Evolutionary conservation across 2,113 vertebrate genomes (phyloP).

Genomic region (Etheostoma spectabile): DNA sequence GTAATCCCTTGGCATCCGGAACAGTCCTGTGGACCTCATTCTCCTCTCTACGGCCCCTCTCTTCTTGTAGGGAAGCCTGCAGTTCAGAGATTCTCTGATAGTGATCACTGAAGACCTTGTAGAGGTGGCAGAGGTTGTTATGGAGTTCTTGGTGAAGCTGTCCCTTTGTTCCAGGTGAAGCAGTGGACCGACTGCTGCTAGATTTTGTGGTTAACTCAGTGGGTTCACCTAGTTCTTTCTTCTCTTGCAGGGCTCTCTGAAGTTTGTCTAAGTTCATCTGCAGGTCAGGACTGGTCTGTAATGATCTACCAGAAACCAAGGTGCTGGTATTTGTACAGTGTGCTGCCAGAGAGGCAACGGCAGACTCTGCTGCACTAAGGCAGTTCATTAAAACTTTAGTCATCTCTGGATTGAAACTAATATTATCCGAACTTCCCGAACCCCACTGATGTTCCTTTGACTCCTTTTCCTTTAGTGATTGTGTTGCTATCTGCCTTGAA

Average conservation of each 20-base stretch:
- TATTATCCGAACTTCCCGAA: not conserved
- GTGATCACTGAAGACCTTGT: slow-evolving; percentile 60
- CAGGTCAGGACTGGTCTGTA: slow-evolving; percentile 54
- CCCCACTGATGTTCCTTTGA: not conserved
- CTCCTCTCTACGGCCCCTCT: slow-evolving; percentile 43
- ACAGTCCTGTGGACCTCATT: slow-evolving; percentile 33
- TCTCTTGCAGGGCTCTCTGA: slow-evolving; percentile 69
- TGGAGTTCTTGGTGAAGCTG: slow-evolving; percentile 60
- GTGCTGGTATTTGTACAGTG: slow-evolving; percentile 53
- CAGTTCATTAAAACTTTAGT: slow-evolving; percentile 69
- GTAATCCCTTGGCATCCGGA: slow-evolving; percentile 52
- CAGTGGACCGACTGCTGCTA: not conserved
- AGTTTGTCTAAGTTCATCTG: slow-evolving; percentile 76
- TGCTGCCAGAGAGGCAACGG: slow-evolving; percentile 72
- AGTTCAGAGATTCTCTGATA: slow-evolving; percentile 68
- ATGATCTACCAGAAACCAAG: slow-evolving; percentile 16
- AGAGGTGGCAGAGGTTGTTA: slow-evolving; percentile 71
- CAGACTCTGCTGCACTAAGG: slow-evolving; percentile 72
- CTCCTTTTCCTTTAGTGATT: slow-evolving; percentile 23
- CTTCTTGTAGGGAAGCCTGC: slow-evolving; percentile 61
- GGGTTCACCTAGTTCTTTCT: slow-evolving; percentile 47
- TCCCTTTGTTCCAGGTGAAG: slow-evolving; percentile 29
- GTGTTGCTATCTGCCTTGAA: slow-evolving; percentile 4
- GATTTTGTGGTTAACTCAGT: not conserved
- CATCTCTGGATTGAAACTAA: slow-evolving; percentile 28